phyloP scores from a whole-genome alignment of 1,140 invertebrate species.

The Augochlora pura region DNA sequence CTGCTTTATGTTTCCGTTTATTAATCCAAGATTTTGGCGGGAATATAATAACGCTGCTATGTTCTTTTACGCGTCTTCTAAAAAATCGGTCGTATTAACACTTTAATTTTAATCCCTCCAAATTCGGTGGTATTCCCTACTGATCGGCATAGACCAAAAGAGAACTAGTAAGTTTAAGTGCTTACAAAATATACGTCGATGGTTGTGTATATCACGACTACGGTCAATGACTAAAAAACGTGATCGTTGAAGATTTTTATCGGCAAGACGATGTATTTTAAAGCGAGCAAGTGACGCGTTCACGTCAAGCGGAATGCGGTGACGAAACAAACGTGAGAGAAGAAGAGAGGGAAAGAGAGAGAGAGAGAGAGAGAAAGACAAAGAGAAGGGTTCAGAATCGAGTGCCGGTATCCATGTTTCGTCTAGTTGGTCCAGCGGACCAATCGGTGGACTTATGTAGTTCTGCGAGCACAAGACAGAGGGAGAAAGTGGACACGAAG shows the following conservation, averaged over 20 bases:
- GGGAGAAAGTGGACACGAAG: slow-evolving; percentile 27
- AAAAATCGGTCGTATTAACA: background rate
- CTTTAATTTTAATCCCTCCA: too few species aligned
- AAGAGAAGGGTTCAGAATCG: background rate
- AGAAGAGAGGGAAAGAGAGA: background rate
- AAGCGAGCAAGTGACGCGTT: slow-evolving; percentile 12
- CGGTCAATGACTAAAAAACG: background rate
- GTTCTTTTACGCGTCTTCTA: background rate
- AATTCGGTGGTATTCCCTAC: too few species aligned
- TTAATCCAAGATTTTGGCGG: background rate
- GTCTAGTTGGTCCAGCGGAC: slow-evolving; percentile 17
- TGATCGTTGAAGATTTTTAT: slow-evolving; percentile 41
- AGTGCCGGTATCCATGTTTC: background rate
- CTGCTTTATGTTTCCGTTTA: slow-evolving; percentile 25
- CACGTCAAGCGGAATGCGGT: slow-evolving; percentile 28
- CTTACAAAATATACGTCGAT: background rate
- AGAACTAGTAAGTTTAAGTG: background rate
- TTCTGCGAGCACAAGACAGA: slow-evolving; percentile 23
- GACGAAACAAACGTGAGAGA: background rate
- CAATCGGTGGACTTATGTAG: slow-evolving; percentile 43
- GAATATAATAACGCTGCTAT: background rate
- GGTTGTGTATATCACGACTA: background rate
- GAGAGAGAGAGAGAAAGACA: background rate
- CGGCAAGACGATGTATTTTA: slow-evolving; percentile 23
- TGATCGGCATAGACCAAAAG: too few species aligned